phyloP scores from a whole-genome alignment of 2,113 vertebrate genomes.

The Melanerpes aurifrons region DNA sequence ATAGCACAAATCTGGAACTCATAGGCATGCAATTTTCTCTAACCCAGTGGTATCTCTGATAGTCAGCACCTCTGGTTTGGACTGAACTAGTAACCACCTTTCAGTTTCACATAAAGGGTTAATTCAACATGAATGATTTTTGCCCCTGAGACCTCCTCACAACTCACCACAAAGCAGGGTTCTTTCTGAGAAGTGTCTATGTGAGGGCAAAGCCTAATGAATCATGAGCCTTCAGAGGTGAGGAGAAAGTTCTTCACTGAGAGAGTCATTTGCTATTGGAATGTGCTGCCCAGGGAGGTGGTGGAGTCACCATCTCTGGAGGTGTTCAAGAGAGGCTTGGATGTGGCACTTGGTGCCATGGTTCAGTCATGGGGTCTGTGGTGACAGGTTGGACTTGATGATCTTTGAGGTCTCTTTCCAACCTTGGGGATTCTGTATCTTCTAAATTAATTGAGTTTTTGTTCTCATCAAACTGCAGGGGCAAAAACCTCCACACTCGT shows the following conservation, averaged over 20 bases:
- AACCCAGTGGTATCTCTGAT: fast-evolving
- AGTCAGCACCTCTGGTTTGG: neutral
- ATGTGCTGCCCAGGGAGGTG: too few relatives aligned
- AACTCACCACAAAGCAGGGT: neutral
- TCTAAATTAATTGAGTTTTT: neutral
- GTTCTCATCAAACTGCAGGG: neutral
- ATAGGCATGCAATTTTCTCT: neutral
- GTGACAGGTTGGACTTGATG: too few relatives aligned
- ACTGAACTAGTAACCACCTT: neutral
- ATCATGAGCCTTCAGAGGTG: neutral
- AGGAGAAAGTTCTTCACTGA: too few relatives aligned
- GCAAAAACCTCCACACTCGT: neutral
- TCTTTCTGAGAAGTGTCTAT: neutral
- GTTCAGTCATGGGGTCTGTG: too few relatives aligned
- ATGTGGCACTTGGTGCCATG: too few relatives aligned
- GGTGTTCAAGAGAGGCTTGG: too few relatives aligned
- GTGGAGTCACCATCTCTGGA: too few relatives aligned
- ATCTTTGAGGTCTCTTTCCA: too few relatives aligned
- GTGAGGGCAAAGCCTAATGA: neutral
- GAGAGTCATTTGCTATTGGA: too few relatives aligned
- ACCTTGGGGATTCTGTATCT: neutral
- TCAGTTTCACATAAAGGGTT: neutral
- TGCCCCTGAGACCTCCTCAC: neutral
- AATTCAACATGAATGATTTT: neutral
- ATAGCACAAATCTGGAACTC: neutral